phyloP scores from a whole-genome alignment of 2,113 vertebrate species.

The Crocuta crocuta region DNA sequence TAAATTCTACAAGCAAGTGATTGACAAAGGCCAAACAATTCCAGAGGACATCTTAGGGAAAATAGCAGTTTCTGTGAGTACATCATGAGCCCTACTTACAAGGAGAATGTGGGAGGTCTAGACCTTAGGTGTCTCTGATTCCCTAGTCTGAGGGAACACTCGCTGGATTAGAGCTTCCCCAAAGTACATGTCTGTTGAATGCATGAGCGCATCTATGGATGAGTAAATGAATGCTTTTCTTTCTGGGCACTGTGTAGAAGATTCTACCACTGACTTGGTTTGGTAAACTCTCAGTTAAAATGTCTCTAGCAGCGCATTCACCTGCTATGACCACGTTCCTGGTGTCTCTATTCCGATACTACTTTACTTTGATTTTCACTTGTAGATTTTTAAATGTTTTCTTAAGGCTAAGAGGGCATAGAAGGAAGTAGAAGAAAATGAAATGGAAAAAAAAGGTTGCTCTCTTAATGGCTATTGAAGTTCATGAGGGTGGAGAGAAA shows the following conservation, averaged over 20 bases:
- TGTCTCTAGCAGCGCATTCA: not conserved
- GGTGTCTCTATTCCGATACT: not conserved
- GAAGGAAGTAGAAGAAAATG: not conserved
- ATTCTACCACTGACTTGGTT: not conserved
- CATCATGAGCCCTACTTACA: not conserved
- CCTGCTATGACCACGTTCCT: not conserved
- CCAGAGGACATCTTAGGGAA: slow-evolving; percentile 98
- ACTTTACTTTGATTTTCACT: not conserved
- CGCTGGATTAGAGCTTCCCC: not conserved
- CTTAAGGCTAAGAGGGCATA: not conserved
- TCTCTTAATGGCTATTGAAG: not conserved
- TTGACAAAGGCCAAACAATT: slow-evolving; percentile 94
- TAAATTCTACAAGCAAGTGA: slow-evolving; percentile 98
- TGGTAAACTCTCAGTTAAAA: not conserved
- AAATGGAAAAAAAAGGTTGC: not conserved
- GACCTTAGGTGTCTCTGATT: not conserved
- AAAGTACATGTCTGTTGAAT: not conserved
- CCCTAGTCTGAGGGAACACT: too few relatives aligned
- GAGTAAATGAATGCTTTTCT: not conserved
- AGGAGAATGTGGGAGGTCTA: not conserved
- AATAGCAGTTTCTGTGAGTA: slow-evolving; percentile 96
- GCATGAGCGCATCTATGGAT: not conserved
- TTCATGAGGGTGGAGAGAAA: not conserved
- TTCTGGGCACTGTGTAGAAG: not conserved
- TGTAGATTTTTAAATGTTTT: slow-evolving; percentile 5